Evolutionary conservation across 1,140 invertebrate genomes (phyloP).

Genomic region (Brachionus manjavacas): DNA sequence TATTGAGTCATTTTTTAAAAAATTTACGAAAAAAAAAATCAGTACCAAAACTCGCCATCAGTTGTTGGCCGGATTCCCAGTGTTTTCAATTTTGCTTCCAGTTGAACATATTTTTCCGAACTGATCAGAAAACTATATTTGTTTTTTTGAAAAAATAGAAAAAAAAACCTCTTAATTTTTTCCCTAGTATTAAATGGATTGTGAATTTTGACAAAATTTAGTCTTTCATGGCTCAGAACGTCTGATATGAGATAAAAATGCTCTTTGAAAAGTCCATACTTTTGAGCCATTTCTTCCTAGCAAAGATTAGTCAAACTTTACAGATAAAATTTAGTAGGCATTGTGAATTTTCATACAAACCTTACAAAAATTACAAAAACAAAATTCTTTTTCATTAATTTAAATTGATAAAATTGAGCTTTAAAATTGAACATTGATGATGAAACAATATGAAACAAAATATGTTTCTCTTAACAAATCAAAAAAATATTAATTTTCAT

Average conservation of each 20-base stretch:
- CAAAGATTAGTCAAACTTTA: not conserved
- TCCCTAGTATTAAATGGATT: conserved; percentile 39
- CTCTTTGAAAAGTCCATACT: conserved; percentile 35
- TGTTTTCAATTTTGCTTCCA: conserved; percentile 35
- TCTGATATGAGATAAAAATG: conserved; percentile 39
- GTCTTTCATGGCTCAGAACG: conserved; percentile 2
- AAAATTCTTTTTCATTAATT: too few relatives aligned
- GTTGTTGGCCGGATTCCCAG: not conserved
- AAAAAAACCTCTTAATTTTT: conserved; percentile 23
- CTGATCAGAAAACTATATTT: not conserved
- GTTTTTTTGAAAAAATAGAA: not conserved
- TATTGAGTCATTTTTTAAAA: not conserved
- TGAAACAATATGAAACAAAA: too few relatives aligned
- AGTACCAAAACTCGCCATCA: conserved; percentile 41
- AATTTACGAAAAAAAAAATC: not conserved
- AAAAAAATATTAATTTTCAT: too few relatives aligned
- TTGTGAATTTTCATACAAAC: too few relatives aligned
- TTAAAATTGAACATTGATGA: too few relatives aligned
- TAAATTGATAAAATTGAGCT: too few relatives aligned
- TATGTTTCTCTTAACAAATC: too few relatives aligned
- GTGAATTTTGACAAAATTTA: conserved; percentile 27
- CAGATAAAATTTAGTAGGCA: not conserved
- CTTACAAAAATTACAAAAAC: too few relatives aligned
- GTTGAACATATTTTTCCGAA: not conserved
- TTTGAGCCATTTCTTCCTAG: conserved; percentile 41